Evolutionary conservation across 2,797 vertebrate genomes (phyloP), one percentile per base, ranked within the genome.

Genomic region (Pitangus sulphuratus): DNA sequence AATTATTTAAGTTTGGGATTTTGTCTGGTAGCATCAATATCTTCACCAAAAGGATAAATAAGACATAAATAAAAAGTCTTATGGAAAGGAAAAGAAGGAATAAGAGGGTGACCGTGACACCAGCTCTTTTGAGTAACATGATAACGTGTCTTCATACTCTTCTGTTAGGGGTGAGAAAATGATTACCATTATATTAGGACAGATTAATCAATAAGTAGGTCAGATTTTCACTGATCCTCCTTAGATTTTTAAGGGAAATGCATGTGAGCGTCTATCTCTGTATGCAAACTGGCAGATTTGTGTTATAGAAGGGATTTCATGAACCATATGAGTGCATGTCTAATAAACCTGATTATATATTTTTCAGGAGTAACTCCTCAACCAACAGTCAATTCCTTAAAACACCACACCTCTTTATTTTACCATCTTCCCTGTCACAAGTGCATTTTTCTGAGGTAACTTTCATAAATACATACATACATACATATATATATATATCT

Each of bases 51-150:
- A 57, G 1, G 1, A 4, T 68, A n/a, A 76, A 37, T 3, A 53
- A 50, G 11, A 16, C 12, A 69, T 22, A 31, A 47, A 42, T 22
- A 58, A 33, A 56, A 51, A 3, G 3, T 8, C 31, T 45, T 80
- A 50, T 3, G 8, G 20, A 17, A 56, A 76, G 10, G 19, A 69
- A 21, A 79, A 40, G 56, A 68, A 77, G 11, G 11, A 88, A 56
- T 22, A 57, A 40, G 20, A 65, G 6, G 5, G 3, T 31, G 16
- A n/a, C 16, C 54, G 42, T 20, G 7, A n/a, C 1, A 12, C 3
- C 4, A 7, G 2, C 3, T 7, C 2, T 31, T 26, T 22, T 31
- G 37, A 86, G 17, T 22, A 70, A 72, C 1, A 1, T 1, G 0
- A 6, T 68, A 75, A 61, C 0, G 1, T 14, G 2, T 8, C 12